Evolutionary conservation across 1,140 invertebrate genomes (phyloP).

Genomic region (Nephotettix cincticeps): DNA sequence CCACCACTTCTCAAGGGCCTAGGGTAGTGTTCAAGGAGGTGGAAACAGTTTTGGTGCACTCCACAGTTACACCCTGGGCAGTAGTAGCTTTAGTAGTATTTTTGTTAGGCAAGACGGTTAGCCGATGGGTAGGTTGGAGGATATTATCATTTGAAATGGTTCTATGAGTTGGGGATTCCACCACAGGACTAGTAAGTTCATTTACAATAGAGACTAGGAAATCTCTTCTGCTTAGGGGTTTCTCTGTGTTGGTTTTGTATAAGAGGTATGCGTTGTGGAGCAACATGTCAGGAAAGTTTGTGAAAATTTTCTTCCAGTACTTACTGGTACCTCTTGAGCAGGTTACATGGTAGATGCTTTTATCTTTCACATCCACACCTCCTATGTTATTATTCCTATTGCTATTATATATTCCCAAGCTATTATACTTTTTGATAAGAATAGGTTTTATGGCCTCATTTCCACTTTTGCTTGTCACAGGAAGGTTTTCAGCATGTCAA

Average conservation of each 20-base stretch:
- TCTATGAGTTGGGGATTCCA: neutral
- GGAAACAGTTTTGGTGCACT: slow-evolving; percentile 21
- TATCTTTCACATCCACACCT: too few species aligned
- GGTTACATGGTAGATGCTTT: neutral
- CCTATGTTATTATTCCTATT: neutral
- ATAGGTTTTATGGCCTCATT: neutral
- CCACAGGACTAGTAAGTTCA: too few species aligned
- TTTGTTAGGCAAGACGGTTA: neutral
- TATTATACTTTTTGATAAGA: neutral
- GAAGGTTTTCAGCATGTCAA: neutral
- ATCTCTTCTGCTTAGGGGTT: neutral
- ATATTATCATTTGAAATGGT: neutral
- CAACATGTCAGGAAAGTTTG: neutral
- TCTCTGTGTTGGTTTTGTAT: neutral
- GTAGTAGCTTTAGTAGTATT: slow-evolving; percentile 4
- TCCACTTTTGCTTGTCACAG: neutral
- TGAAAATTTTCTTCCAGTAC: slow-evolving; percentile 3
- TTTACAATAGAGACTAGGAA: neutral
- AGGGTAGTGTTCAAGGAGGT: slow-evolving; percentile 14
- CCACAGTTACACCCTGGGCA: slow-evolving; percentile 25
- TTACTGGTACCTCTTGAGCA: neutral
- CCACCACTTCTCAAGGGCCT: neutral
- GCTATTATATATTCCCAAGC: neutral
- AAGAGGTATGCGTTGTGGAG: neutral
- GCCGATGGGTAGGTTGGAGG: neutral